Evolutionary conservation across 2,888 invertebrate species (phyloP), one percentile per base, ranked within the genome.

Genomic region (Lacanobia oleracea): DNA sequence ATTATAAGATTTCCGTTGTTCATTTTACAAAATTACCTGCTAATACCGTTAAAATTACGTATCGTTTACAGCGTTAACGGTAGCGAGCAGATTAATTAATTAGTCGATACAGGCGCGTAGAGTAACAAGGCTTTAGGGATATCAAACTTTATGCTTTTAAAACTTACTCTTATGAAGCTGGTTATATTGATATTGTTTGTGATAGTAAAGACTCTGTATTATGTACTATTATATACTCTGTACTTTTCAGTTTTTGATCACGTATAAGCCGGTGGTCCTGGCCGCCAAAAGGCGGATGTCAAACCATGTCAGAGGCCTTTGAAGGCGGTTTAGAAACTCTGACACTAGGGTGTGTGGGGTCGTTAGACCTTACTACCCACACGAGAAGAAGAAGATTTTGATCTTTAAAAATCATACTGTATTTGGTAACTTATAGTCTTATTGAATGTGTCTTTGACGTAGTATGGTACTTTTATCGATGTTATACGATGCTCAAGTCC

Each of bases 41-140:
- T 67, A 43, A 62, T 67, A 53, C 62, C 27, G 51, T 75, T 72
- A 67, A 79, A 82, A 74, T 76, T 67, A 75, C 67, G 61, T 79
- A 75, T 74, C 67, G 67, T 43, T 82, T 72, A 79, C 69, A 75
- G 65, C 61, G 53, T 75, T 51, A 57, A 77, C 73, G 67, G 64
- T 27, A 33, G 70, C 70, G 40, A 59, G 53, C 54, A 77, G 73
- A 80, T 83, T 82, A 77, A 82, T 83, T 83, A 80, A 80, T 83
- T 80, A 83, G 71, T 67, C 51, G 66, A 56, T 67, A 72, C 69
- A 62, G 70, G 40, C 27, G 57, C 60, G 62, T 71, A 48, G 40
- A 69, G 61, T 82, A 76, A 70, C 72, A 72, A 76, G 67, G 72
- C 57, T 70, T 45, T 65, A 59, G 56, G 56, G 54, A 67, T 57